Evolutionary conservation across 64 coral and sea anemone species (phyloP).

Genomic region (Montipora cactus): DNA sequence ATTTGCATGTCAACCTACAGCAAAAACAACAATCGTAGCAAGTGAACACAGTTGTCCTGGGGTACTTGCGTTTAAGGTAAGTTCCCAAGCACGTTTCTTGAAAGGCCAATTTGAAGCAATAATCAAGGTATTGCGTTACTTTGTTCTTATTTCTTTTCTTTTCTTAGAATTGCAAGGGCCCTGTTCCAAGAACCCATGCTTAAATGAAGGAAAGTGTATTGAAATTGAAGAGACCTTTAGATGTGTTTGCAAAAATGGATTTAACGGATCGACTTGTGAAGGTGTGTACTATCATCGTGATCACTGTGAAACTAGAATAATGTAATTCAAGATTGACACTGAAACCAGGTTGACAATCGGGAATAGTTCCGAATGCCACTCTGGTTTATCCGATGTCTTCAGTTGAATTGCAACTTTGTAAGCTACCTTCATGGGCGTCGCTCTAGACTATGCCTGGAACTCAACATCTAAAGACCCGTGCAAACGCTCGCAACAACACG

Average conservation of each 20-base stretch:
- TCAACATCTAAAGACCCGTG: too few species aligned
- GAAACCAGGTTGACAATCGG: too few species aligned
- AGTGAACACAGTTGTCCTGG: background rate
- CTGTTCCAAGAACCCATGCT: conserved; percentile 80
- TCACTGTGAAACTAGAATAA: too few species aligned
- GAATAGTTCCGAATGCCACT: too few species aligned
- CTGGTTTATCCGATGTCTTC: too few species aligned
- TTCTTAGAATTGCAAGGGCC: conserved; percentile 39
- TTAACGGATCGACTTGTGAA: conserved; percentile 83
- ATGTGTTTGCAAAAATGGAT: conserved; percentile 79
- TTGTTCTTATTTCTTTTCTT: background rate
- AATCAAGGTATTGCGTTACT: background rate
- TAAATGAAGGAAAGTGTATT: conserved; percentile 84
- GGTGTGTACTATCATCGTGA: conserved; percentile 32
- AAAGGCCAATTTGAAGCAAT: background rate
- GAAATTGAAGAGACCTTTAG: conserved; percentile 62
- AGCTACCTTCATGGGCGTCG: too few species aligned
- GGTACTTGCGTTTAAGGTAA: background rate
- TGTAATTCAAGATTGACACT: too few species aligned
- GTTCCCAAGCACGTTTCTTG: too few species aligned
- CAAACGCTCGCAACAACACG: too few species aligned
- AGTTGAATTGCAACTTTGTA: too few species aligned
- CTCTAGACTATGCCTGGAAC: too few species aligned
- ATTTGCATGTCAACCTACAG: too few species aligned
- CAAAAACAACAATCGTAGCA: background rate